phyloP scores from a whole-genome alignment of 2,113 vertebrate genomes.

The Mesitornis unicolor region DNA sequence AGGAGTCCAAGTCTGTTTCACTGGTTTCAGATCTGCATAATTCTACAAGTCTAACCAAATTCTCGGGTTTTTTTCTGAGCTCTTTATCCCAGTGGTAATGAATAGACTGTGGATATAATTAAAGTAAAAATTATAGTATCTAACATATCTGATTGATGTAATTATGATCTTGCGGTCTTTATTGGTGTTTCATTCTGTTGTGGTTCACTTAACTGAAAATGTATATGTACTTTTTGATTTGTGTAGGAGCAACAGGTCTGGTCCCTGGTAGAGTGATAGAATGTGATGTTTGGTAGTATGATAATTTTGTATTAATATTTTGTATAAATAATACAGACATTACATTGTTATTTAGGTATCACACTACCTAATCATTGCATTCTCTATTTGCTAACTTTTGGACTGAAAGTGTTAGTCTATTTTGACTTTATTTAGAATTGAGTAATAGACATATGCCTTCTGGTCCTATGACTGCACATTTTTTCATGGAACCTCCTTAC shows the following conservation, averaged over 20 bases:
- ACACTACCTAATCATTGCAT: neutral
- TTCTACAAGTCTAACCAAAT: neutral
- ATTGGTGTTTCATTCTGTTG: neutral
- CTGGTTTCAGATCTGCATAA: neutral
- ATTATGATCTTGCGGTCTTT: fast-evolving
- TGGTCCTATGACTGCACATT: neutral
- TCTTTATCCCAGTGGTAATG: neutral
- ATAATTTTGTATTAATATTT: neutral
- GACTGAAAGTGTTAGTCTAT: neutral
- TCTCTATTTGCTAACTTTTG: neutral
- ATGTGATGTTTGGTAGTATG: neutral
- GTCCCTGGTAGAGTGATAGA: neutral
- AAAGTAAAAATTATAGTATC: neutral
- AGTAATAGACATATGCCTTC: neutral
- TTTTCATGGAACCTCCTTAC: neutral
- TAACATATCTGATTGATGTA: neutral
- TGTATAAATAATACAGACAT: neutral
- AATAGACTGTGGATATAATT: neutral
- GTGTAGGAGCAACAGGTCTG: neutral
- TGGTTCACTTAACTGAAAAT: neutral
- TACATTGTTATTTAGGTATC: neutral
- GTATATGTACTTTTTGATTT: neutral
- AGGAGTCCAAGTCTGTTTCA: neutral
- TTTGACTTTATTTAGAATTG: neutral
- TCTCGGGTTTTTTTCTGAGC: neutral